phyloP scores from a whole-genome alignment of 1,140 invertebrate genomes.

The Probaryconus sp. region DNA sequence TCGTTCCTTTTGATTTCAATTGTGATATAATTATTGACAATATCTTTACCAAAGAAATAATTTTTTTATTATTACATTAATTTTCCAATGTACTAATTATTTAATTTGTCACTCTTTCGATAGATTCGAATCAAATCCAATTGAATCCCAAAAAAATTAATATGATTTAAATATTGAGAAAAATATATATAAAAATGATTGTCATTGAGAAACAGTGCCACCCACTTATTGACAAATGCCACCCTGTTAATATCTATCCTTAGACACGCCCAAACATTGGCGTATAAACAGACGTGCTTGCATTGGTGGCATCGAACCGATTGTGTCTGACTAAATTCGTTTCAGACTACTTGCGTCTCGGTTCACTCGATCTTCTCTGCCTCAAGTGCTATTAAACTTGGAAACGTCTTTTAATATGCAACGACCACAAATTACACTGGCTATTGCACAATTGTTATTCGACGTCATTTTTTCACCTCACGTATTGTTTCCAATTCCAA shows the following conservation, averaged over 20 bases:
- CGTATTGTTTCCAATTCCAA: too few relatives aligned
- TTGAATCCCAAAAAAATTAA: too few relatives aligned
- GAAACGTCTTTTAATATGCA: background rate
- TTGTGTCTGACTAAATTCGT: constrained; percentile 37
- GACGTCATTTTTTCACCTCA: too few relatives aligned
- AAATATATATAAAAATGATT: constrained; percentile 11
- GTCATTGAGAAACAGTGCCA: constrained; percentile 33
- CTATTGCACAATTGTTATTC: background rate
- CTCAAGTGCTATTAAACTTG: constrained; percentile 20
- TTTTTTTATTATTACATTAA: too few relatives aligned
- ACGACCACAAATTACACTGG: constrained; percentile 2
- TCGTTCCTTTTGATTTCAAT: too few relatives aligned
- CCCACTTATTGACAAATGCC: constrained; percentile 38
- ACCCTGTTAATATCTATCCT: constrained; percentile 2
- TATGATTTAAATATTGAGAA: too few relatives aligned
- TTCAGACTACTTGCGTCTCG: constrained; percentile 10
- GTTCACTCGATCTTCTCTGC: background rate
- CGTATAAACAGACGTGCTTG: constrained; percentile 21
- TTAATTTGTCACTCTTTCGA: too few relatives aligned
- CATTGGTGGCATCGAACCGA: background rate
- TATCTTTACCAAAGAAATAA: too few relatives aligned
- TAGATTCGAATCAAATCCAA: too few relatives aligned
- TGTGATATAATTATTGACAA: too few relatives aligned
- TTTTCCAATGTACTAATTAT: too few relatives aligned
- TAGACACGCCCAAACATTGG: constrained; percentile 31